Evolutionary conservation across 1,140 invertebrate species (phyloP).

Genomic region (Drosophila lini): DNA sequence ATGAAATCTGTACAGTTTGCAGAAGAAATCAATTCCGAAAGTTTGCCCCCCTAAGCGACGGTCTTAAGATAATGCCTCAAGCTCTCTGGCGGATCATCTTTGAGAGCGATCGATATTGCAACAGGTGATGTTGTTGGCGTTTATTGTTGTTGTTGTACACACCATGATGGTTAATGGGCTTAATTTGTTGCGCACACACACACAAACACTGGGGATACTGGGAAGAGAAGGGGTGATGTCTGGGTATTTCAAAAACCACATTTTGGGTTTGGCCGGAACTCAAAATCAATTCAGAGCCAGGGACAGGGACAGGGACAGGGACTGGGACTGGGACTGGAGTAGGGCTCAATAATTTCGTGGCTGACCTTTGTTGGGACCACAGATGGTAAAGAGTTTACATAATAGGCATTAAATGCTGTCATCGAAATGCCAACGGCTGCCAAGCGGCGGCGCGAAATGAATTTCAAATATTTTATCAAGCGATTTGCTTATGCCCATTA

Average conservation of each 20-base stretch:
- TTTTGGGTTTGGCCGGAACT: conserved; percentile 62
- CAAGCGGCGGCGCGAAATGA: conserved; percentile 66
- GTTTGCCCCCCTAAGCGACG: not conserved
- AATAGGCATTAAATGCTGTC: conserved; percentile 76
- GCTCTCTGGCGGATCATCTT: conserved; percentile 36
- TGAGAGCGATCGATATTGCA: conserved; percentile 42
- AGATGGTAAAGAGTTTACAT: conserved; percentile 60
- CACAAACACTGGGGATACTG: too few relatives aligned
- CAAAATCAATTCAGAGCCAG: conserved; percentile 35
- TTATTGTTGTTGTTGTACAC: conserved; percentile 1
- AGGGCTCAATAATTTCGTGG: conserved; percentile 34
- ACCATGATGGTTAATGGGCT: conserved; percentile 49
- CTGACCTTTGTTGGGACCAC: conserved; percentile 48
- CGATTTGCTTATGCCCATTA: conserved; percentile 52
- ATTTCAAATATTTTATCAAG: conserved; percentile 75
- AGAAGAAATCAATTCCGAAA: conserved; percentile 24
- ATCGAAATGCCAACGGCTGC: conserved; percentile 67
- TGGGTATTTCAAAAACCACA: conserved; percentile 39
- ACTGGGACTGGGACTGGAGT: not conserved
- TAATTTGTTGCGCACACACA: conserved; percentile 50
- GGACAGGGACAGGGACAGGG: not conserved
- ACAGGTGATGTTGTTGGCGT: conserved; percentile 40
- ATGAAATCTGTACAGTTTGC: conserved; percentile 4
- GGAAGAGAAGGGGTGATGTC: conserved; percentile 1
- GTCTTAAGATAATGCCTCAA: conserved; percentile 21